Base-by-base conservation (phyloP, 2,888 invertebrate species). In the Altica lythri region DNA sequence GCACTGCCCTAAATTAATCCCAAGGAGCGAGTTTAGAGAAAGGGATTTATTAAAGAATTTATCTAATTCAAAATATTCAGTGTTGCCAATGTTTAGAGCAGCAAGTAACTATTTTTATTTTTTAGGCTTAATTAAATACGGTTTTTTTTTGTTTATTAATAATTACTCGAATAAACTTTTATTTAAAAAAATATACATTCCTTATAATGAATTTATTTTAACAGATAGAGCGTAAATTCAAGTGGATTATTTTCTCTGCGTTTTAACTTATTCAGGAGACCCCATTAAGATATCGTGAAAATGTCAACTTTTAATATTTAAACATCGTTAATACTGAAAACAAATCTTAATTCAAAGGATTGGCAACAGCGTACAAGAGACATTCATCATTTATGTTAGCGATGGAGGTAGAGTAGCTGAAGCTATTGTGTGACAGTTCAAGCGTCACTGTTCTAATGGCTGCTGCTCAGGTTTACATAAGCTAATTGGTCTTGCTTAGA, bases 381-480 rank as follows among this genome's bases (percentile, higher is more conserved):
- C 54, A 25, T 49, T 25, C 48, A 54, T 54, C 34, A 54, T 49
- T 49, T 49, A 54, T 44, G n/a, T n/a, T n/a, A n/a, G n/a, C n/a
- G n/a, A 42, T 49, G 29, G 38, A 35, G 35, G 45, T 19, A 32
- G 14, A 49, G 19, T 27, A 38, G 38, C 38, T 38, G 49, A 30
- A 54, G 54, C 48, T 49, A 49, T 54, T 54, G 54, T 54, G 49
- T 47, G 54, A 49, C 49, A 54, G 54, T 30, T 43, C 42, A 48
- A 54, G 48, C 54, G 48, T 54, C 48, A 43, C 32, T 10, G 19
- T 35, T 35, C 44, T 54, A 54, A 54, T 49, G 54, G 47, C 48
- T 37, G 22, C 34, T 16, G 37, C 34, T 54, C 35, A 44, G 19
- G 44, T 44, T 51, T 55, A 55, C 54, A 50, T 30, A 55, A 55